phyloP scores from a whole-genome alignment of 2,797 vertebrate species.

The Sebastolobus alascanus region DNA sequence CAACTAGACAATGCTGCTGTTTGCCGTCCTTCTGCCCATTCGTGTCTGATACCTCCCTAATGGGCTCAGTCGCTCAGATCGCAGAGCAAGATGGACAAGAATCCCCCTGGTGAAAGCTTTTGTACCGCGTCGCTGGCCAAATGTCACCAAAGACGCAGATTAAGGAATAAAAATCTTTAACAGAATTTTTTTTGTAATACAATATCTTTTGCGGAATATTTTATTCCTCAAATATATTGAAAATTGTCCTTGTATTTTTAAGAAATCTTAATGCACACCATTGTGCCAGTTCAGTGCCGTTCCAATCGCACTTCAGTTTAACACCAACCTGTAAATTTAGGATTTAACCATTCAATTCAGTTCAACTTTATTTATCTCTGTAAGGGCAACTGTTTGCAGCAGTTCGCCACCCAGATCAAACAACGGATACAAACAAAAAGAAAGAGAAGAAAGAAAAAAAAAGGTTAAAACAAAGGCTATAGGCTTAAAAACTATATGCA shows the following conservation, averaged over 20 bases:
- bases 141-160: slow-evolving; percentile 23
- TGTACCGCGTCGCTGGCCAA: slow-evolving; percentile 2
- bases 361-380: too few species aligned
- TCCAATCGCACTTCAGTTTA: neutral
- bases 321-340: neutral
- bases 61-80: slow-evolving; percentile 59
- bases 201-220: neutral
- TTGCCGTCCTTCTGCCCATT: slow-evolving; percentile 67
- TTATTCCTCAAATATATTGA: neutral
- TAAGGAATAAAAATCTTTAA: neutral
- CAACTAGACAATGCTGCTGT: slow-evolving; percentile 75
- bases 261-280: neutral
- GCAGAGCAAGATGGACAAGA: slow-evolving; percentile 43
- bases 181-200: neutral
- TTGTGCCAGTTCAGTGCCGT: neutral
- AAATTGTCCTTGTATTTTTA: neutral
- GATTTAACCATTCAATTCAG: neutral
- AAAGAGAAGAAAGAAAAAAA: neutral
- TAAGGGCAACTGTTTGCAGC: fast-evolving
- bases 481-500: neutral
- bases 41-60: slow-evolving; percentile 63
- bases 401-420: too few species aligned
- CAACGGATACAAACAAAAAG: too few species aligned
- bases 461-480: neutral
- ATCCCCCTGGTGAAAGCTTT: slow-evolving; percentile 16